Base-by-base conservation (phyloP, 2,888 invertebrate species). In the Noctua comes region DNA sequence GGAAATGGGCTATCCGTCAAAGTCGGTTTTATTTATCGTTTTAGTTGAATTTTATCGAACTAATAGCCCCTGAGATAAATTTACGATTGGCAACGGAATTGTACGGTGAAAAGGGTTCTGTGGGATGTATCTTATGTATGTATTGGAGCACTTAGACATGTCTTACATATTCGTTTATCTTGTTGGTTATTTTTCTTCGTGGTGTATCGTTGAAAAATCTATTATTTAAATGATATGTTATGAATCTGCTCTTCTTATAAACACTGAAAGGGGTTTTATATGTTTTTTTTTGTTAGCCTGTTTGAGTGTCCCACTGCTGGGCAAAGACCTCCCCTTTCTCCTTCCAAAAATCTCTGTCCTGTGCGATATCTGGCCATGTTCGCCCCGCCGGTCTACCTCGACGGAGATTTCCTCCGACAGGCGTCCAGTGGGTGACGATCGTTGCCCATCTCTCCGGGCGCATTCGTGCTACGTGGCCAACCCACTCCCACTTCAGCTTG, bases 1-100 rank as follows among this genome's bases (percentile, higher is more conserved):
- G 96, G 96, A 95, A 95, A 93, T 94, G 92, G 94, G 94, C 93
- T 93, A 96, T 96, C 94, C 95, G 96, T 95, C 95, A 95, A 96
- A 96, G 96, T 96, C 96, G 92, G 93, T 92, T 95, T 95, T 96
- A 96, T 96, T 96, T 96, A 96, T 96, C 95, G 96, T 96, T 96
- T 94, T 95, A 95, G 95, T 96, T 96, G 96, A 96, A 96, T 96
- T 96, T 96, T 96, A 96, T 96, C 96, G 95, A 94, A 96, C 96
- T 96, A 96, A 96, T 96, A 96, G 96, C 93, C 92, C 90, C 89
- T 89, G 95, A 96, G 96, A 96, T 96, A 95, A 93, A 96, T 96
- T 96, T 96, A 96, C 96, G 96, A 96, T 96, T 95, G 95, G 93
- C 90, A 92, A 91, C 91, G 93, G 93, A 93, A 93, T 92, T 92